Evolutionary conservation across 2,113 vertebrate genomes (phyloP).

Genomic region (Dromiciops gliroides): DNA sequence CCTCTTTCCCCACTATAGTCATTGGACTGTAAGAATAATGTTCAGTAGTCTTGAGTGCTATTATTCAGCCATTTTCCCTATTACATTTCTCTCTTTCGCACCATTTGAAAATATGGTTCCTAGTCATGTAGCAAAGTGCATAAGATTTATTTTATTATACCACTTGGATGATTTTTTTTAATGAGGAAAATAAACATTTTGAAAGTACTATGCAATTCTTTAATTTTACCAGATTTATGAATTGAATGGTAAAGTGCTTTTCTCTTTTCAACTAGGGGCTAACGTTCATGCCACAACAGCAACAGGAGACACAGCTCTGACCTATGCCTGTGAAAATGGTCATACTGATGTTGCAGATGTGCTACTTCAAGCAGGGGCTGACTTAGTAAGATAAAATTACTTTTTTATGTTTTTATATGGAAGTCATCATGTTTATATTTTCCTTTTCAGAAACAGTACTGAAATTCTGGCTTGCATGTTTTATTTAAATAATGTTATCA

Average conservation of each 20-base stretch:
- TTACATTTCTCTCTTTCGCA: neutral
- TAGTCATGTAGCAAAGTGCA: neutral
- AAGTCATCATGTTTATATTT: slow-evolving; percentile 47
- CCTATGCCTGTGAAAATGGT: slow-evolving; percentile 98
- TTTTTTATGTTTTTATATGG: slow-evolving; percentile 56
- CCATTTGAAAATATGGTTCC: slow-evolving; percentile 20
- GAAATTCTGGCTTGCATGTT: slow-evolving; percentile 46
- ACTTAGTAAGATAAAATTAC: slow-evolving; percentile 89
- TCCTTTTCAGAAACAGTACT: slow-evolving; percentile 47
- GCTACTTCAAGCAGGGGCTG: slow-evolving; percentile 96
- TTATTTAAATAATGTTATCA: slow-evolving; percentile 43
- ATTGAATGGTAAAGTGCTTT: neutral
- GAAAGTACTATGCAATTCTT: slow-evolving; percentile 1
- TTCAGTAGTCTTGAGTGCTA: neutral
- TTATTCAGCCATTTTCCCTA: neutral
- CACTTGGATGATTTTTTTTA: slow-evolving; percentile 21
- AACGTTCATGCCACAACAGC: slow-evolving; percentile 99
- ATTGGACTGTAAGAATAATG: neutral
- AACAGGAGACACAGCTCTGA: slow-evolving; percentile 97
- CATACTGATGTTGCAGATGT: slow-evolving; percentile 99
- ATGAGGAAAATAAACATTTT: neutral
- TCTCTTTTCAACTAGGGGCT: slow-evolving; percentile 87
- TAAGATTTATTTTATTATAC: slow-evolving; percentile 9
- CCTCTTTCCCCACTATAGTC: neutral
- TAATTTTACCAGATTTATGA: slow-evolving; percentile 21